Evolutionary conservation across 2,113 vertebrate species (phyloP).

Genomic region (Lucifuga dentata): DNA sequence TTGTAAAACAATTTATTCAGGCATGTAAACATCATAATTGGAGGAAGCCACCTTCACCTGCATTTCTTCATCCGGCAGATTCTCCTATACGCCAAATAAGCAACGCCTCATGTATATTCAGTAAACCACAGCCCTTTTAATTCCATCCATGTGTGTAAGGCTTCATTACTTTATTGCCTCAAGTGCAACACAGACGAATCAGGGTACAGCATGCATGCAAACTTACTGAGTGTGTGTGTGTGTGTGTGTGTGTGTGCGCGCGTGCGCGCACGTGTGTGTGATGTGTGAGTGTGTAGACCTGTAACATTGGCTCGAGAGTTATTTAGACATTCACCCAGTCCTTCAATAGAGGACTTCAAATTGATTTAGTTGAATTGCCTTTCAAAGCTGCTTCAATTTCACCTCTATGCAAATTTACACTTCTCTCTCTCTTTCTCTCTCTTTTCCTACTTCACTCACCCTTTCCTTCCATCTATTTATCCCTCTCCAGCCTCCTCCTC

Average conservation of each 20-base stretch:
- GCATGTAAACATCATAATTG: too few relatives aligned
- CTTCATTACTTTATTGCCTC: too few relatives aligned
- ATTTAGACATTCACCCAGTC: slow-evolving; percentile 61
- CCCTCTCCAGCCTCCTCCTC: neutral
- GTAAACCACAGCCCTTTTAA: too few relatives aligned
- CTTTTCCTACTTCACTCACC: slow-evolving; percentile 23
- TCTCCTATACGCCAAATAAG: too few relatives aligned
- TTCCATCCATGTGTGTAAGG: too few relatives aligned
- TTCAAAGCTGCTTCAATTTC: slow-evolving; percentile 74
- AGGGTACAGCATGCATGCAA: too few relatives aligned
- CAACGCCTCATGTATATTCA: too few relatives aligned
- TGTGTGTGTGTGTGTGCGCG: slow-evolving; percentile 15
- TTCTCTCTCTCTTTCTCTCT: slow-evolving; percentile 11
- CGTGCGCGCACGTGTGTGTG: slow-evolving; percentile 4
- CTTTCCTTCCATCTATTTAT: neutral
- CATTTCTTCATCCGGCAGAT: too few relatives aligned
- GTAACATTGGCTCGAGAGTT: slow-evolving; percentile 38
- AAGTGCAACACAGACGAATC: too few relatives aligned
- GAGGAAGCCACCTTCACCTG: too few relatives aligned
- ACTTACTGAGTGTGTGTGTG: too few relatives aligned
- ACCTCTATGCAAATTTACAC: slow-evolving; percentile 72
- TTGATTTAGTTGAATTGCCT: slow-evolving; percentile 78
- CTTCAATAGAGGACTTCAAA: slow-evolving; percentile 72
- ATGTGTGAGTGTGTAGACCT: slow-evolving; percentile 1
- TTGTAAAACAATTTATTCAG: too few relatives aligned